Evolutionary conservation across 2,113 vertebrate species (phyloP), one percentile per base, ranked within the genome.

Genomic region (Potamarius usumacintae): DNA sequence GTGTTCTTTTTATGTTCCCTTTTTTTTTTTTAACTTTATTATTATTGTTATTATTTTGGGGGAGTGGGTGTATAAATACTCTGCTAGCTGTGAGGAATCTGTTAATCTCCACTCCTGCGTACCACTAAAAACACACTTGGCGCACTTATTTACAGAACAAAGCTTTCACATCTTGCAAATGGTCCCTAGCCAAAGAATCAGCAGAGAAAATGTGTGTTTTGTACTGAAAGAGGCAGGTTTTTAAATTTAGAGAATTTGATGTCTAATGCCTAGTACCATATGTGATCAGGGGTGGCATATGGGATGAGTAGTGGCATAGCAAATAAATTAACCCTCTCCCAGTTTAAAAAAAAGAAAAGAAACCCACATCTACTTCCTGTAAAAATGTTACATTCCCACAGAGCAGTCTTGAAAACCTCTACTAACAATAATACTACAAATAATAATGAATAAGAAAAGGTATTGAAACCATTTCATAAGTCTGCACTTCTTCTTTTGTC

Each of bases 1-100:
- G 93, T 95, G 94, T 95, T 93, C 94, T 94, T 93, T 89, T 95
- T 93, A 95, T 92, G 92, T 80, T 88, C 87, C 85, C 69, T 88
- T 94, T 94, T 93, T 88, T 94, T 94, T 96, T 94, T 82, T 65
- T 55, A 65, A 71, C 74, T 78, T 77, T 55, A 82, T 42, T 55
- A 58, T 80, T 50, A 20, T 67, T 10, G 57, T 69, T 69, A 50
- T 84, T 65, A 83, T 87, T 89, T 77, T 82, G 11, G 30, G 77
- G 84, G 82, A 72, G 77, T 52, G 69, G 83, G 84, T 60, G 27
- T 84, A 42, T 80, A 71, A 62, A 83, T 82, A 42, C 74, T 89
- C 67, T 85, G 86, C 81, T 86, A 89, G 87, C 91, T 90, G 82
- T 77, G 82, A 86, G 89, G 88, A 90, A 91, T 87, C 84, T 58